These are phyloP conservation scores for Conopomorpha cramerella DNA, from an alignment of 1,140 invertebrate genomes.

Conservation along the genomic window DNA sequence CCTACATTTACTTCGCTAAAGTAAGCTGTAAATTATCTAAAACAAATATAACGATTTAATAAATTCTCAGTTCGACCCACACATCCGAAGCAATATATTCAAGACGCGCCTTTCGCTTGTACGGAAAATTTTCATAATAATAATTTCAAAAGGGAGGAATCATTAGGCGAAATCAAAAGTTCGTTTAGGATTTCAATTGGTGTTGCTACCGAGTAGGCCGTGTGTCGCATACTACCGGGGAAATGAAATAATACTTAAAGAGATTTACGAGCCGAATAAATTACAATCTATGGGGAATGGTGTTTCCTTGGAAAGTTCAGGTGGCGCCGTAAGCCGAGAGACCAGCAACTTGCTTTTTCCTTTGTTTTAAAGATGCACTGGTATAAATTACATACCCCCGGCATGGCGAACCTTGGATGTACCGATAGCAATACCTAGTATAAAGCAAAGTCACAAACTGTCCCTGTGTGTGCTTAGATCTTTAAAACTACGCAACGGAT, in stretches of 20 bases:
- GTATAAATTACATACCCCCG: too few relatives aligned
- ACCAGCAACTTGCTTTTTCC: too few relatives aligned
- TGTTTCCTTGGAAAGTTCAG: slow-evolving; percentile 45
- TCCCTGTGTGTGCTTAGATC: too few relatives aligned
- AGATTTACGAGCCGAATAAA: slow-evolving; percentile 53
- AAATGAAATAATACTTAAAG: slow-evolving; percentile 58
- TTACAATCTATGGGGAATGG: slow-evolving; percentile 46
- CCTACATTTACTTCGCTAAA: too few relatives aligned
- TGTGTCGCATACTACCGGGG: slow-evolving; percentile 43
- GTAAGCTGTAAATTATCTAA: too few relatives aligned
- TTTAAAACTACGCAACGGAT: too few relatives aligned
- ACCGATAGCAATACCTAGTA: too few relatives aligned
- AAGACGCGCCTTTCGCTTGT: slow-evolving; percentile 22
- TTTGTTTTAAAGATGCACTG: too few relatives aligned
- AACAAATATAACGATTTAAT: too few relatives aligned
- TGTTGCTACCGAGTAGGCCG: slow-evolving; percentile 53
- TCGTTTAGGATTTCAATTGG: slow-evolving; percentile 57
- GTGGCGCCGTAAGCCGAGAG: slow-evolving; percentile 26
- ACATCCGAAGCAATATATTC: slow-evolving; percentile 14
- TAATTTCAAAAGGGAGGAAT: slow-evolving; percentile 44
- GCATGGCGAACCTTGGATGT: too few relatives aligned
- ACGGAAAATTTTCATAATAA: slow-evolving; percentile 49
- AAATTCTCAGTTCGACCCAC: too few relatives aligned
- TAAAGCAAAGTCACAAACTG: too few relatives aligned
- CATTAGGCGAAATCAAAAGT: slow-evolving; percentile 53